Percentiles rank a stretch among this genome's conserved stretches.
These are phyloP conservation scores for Lysandra coridon DNA, from an alignment of 2,888 invertebrate species.

Conservation along the genomic window DNA sequence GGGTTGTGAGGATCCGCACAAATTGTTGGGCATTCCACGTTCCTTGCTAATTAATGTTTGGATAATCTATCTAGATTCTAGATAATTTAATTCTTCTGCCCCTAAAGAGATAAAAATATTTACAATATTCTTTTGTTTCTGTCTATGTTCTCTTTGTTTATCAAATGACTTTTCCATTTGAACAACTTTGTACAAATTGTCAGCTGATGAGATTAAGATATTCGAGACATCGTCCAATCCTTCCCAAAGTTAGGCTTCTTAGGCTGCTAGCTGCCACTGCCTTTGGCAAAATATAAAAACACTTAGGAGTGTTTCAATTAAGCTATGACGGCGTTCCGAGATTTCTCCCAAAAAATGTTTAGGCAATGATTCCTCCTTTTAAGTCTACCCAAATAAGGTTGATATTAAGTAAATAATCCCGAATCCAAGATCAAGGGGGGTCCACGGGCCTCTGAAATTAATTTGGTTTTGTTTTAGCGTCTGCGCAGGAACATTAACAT, in stretches of 20 bases:
- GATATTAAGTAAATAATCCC: constrained; percentile 35
- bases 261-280: too few relatives aligned
- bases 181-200: too few relatives aligned
- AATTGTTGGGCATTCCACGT: constrained; percentile 9
- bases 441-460: constrained; percentile 77
- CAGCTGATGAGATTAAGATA: too few relatives aligned
- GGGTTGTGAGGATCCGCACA: not conserved
- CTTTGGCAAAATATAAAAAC: too few relatives aligned
- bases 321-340: too few relatives aligned
- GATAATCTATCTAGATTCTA: not conserved
- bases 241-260: too few relatives aligned
- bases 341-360: not conserved
- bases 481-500: constrained; percentile 77
- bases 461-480: constrained; percentile 79
- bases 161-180: too few relatives aligned
- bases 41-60: constrained; percentile 13
- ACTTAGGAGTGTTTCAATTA: too few relatives aligned
- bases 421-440: constrained; percentile 72
- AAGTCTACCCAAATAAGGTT: not conserved
- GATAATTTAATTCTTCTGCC: not conserved
- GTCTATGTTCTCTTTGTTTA: too few relatives aligned
- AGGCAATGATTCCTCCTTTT: not conserved
- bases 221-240: too few relatives aligned
- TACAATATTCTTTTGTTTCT: not conserved
- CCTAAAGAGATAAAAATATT: not conserved